Percentiles rank a stretch among this genome's conserved stretches.
Evolutionary conservation across 37 sponge, comb jelly and placozoan species (phyloP).

Genomic region (Chondrilla cf. caribensis): DNA sequence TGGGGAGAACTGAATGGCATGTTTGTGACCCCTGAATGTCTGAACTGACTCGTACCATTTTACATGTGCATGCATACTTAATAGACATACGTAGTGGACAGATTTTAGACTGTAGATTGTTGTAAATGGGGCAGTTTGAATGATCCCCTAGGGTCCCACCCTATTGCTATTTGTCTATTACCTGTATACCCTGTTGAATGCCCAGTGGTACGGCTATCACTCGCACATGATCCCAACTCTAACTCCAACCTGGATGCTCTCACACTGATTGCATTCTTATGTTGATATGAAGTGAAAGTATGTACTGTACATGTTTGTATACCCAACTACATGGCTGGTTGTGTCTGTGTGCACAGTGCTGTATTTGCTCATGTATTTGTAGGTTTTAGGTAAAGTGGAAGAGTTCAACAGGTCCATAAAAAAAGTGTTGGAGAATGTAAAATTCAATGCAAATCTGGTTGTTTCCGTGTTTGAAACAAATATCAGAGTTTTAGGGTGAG

Average conservation of each 20-base stretch:
- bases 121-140: no score
- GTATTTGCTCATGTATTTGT: neutral
- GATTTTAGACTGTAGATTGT: no score
- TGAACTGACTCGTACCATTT: neutral
- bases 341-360: neutral
- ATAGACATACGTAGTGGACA: no score
- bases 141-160: no score
- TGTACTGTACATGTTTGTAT: neutral
- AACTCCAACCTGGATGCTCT: no score
- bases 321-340: neutral
- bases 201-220: no score
- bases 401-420: constrained; percentile 82
- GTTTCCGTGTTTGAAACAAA: constrained; percentile 98
- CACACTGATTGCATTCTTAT: no score
- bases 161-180: no score
- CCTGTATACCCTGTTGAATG: no score
- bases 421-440: constrained; percentile 63
- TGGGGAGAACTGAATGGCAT: neutral
- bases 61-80: neutral
- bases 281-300: no score
- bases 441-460: constrained; percentile 77
- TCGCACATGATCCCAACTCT: no score
- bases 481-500: constrained; percentile 93
- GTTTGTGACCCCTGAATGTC: neutral
- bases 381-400: constrained; percentile 82